Evolutionary conservation across 2,797 vertebrate species (phyloP), one percentile per base, ranked within the genome.

Genomic region (Pithecia hirsuta): DNA sequence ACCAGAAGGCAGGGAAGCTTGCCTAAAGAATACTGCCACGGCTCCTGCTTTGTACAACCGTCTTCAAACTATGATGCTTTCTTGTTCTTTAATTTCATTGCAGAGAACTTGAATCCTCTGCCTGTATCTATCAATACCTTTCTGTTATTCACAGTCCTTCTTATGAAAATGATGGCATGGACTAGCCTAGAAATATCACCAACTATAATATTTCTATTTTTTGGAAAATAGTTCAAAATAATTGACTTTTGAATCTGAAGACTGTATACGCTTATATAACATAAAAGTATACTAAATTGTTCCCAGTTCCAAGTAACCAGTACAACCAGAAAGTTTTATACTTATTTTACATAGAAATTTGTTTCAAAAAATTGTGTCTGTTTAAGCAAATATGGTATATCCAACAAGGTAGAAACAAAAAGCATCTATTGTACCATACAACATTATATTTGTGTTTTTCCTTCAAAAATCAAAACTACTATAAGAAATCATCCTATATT

Each of bases 161-260:
- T 82, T 83, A 22, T 90, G 22, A 87, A 90, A 97, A 81, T 2
- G 46, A 92, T 44, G 22, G 55, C 52, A 33, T 44, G 4, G 78
- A n/a, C 59, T 67, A 70, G 24, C 41, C 52, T 94, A 44, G 48
- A 94, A 84, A 94, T 90, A 12, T 39, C 87, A 91, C 44, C 12
- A 7, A 26, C 24, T 28, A 28, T 76, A n/a, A 57, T 50, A 61
- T 14, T 74, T 74, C 28, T 46, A 39, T 59, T n/a, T 89, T 84
- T 89, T 67, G 5, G 50, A 82, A 96, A 97, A 82, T 17, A 95
- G 24, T 88, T 87, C 36, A 91, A 91, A 97, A 85, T 50, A 64
- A 67, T 48, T 67, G 57, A 96, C 46, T 93, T 89, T 36, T 13
- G 48, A 85, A 85, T 86, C 30, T 88, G 28, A 96, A 24, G 30